Base-by-base conservation (phyloP, 2,113 vertebrate species). In the Cheilinus undulatus region DNA sequence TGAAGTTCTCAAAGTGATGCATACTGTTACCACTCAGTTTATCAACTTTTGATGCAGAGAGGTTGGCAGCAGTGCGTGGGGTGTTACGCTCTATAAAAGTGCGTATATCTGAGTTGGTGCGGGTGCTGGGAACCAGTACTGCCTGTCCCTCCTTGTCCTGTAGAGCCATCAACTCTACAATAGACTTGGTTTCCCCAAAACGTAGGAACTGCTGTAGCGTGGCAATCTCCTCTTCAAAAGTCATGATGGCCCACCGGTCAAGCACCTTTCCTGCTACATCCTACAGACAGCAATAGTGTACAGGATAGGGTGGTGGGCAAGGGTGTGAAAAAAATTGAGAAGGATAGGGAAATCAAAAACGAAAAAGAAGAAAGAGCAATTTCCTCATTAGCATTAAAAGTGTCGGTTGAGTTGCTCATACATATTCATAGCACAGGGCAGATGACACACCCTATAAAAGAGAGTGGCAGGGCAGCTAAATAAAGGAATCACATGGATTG, bases 201-300 rank as follows among this genome's bases (percentile, higher is more conserved):
- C 98, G 97, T 65, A 99, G 94, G 82, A 99, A 99, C 86, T 99
- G 98, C 86, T 98, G 97, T 85, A 99, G 76, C 0, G 97, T 97
- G 26, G 96, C 97, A 36, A 98, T 93, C 86, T 99, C 97, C 63
- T 99, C 98, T 82, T 99, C 98, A 12, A 95, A 94, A 12, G 95
- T 98, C 97, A 99, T 99, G 89, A 99, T 97, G 71, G 95, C 95
- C 98, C 98, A 99, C 54, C 97, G 96, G 83, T 99, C 98, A 87
- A 99, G 71, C 49, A 99, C 97, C 78, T 99, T 99, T 34, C 98
- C 98, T 0, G 97, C 95, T 3, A 95, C 94, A 90, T 99, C 98
- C 98, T 99, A 63, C 49, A 50, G 30, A 71, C n/a, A 83, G 54
- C 14, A 42, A 42, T 6, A 42, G 15, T 15, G 15, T 42, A 17